Conservation (phyloP, 2,888 invertebrate genomes). For the Cancer borealis region DNA sequence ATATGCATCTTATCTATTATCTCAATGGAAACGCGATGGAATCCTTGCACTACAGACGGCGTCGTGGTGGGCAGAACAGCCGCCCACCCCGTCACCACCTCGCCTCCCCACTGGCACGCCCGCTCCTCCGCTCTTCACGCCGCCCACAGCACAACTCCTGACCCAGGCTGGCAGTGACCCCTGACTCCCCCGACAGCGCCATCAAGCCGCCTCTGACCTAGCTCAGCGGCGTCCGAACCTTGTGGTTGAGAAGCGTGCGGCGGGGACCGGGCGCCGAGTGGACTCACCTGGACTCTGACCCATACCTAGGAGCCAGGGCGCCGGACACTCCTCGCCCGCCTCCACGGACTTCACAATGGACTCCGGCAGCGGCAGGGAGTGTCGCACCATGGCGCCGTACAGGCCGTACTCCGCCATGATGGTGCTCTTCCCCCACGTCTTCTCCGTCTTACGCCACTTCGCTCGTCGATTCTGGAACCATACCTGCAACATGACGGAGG, state of each 20-base stretch:
- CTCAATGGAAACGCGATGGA: background rate
- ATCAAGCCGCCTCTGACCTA: background rate
- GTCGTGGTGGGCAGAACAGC: background rate
- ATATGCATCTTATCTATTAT: background rate
- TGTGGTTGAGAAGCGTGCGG: constrained; percentile 44
- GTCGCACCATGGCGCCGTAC: constrained; percentile 99
- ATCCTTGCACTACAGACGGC: background rate
- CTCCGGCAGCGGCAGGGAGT: constrained; percentile 98
- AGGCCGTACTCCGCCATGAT: constrained; percentile 99
- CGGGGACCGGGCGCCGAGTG: constrained; percentile 61
- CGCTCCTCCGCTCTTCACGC: constrained; percentile 51
- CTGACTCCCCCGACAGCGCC: background rate
- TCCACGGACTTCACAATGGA: constrained; percentile 97
- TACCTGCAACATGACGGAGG: constrained; percentile 87
- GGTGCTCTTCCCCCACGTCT: constrained; percentile 99
- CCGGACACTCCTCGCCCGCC: constrained; percentile 89
- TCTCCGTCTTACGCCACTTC: constrained; percentile 99
- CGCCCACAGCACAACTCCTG: constrained; percentile 53
- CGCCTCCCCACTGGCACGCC: constrained; percentile 50
- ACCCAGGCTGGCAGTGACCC: background rate
- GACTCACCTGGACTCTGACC: constrained; percentile 73
- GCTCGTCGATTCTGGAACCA: constrained; percentile 99
- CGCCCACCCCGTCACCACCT: background rate
- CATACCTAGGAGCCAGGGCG: constrained; percentile 98
- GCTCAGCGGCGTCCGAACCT: background rate